A percentile compares a stretch with the other conserved stretches of the same genome.
Evolutionary conservation across 2,113 vertebrate species (phyloP).

Genomic region (Phylloscopus trochiloides): DNA sequence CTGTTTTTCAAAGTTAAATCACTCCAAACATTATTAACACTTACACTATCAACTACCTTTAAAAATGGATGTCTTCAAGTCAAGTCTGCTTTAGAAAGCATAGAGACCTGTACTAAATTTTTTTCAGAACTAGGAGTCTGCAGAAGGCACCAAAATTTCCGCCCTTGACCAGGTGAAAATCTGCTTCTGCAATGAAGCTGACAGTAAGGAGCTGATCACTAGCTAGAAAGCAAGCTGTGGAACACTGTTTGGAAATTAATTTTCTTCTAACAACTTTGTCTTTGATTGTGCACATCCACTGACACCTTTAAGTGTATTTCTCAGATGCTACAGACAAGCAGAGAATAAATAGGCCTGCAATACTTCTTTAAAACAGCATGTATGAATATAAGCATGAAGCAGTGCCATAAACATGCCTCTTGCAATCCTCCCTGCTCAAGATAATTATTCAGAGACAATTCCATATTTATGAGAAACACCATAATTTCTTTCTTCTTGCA

Average conservation of each 20-base stretch:
- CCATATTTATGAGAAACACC: neutral
- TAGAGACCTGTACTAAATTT: accelerated
- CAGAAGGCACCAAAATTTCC: neutral
- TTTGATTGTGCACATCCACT: neutral
- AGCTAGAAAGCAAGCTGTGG: neutral
- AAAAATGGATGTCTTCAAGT: neutral
- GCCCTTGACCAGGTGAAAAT: neutral
- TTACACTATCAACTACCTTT: neutral
- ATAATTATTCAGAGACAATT: neutral
- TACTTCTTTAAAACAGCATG: neutral
- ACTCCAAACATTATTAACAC: neutral
- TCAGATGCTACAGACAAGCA: neutral
- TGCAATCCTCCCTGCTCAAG: neutral
- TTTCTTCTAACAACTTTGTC: neutral
- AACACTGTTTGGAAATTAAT: neutral
- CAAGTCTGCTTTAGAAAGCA: neutral
- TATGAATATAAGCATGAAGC: neutral
- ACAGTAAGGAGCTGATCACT: neutral
- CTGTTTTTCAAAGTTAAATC: neutral
- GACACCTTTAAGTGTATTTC: neutral
- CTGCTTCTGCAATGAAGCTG: neutral
- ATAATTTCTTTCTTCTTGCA: neutral
- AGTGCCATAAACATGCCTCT: neutral
- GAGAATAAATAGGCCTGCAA: neutral
- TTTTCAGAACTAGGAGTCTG: neutral